Conservation (phyloP, 2,113 vertebrate species). For the Xenus cinereus region DNA sequence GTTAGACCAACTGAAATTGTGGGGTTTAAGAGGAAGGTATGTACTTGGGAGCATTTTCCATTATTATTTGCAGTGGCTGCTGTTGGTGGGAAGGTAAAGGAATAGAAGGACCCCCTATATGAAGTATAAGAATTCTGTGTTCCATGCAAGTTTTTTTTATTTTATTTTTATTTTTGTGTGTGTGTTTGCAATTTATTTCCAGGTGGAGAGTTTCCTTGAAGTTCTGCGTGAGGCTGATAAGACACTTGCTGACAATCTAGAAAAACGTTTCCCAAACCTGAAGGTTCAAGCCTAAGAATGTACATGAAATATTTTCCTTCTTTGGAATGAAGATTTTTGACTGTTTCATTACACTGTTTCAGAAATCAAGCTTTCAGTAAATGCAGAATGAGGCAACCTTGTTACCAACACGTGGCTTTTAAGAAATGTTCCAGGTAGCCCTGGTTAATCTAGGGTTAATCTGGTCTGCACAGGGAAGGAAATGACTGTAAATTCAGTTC, state of each 20-base stretch:
- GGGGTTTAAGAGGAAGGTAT: neutral
- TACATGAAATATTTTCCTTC: neutral
- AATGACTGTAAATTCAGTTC: neutral
- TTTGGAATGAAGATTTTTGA: constrained; percentile 28
- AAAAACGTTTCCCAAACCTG: constrained; percentile 78
- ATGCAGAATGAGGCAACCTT: neutral
- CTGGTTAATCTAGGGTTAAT: neutral
- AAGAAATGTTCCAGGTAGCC: neutral
- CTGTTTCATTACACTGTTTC: neutral
- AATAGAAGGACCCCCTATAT: neutral
- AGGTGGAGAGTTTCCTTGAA: constrained; percentile 86
- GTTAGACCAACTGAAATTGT: neutral
- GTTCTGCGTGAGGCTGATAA: constrained; percentile 82
- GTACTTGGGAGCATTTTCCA: neutral
- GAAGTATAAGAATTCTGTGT: neutral
- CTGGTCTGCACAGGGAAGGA: neutral
- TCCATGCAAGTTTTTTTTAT: neutral
- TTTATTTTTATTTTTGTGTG: neutral
- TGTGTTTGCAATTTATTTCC: constrained; percentile 16
- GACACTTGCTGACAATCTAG: constrained; percentile 78
- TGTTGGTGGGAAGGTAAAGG: neutral
- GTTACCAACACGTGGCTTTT: neutral
- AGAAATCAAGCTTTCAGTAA: neutral
- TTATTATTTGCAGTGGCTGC: neutral
- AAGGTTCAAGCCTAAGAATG: constrained; percentile 51